phyloP scores from a whole-genome alignment of 2,888 invertebrate species.

The Cepaea hortensis region DNA sequence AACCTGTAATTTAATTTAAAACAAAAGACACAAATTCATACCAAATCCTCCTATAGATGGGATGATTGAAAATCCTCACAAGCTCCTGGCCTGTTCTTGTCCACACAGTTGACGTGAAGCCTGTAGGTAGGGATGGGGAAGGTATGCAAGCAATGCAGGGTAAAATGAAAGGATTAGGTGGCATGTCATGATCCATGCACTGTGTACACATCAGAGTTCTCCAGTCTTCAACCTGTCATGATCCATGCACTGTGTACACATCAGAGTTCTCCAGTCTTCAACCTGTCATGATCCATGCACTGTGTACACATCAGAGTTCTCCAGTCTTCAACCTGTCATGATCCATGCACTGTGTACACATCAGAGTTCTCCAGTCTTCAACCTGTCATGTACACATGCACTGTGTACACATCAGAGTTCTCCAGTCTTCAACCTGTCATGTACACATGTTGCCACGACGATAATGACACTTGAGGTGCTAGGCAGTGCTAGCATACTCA shows the following conservation, averaged over 20 bases:
- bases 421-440: no score
- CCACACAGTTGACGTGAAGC: conserved; percentile 19
- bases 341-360: not conserved
- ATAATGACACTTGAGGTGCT: no score
- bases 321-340: not conserved
- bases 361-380: no score
- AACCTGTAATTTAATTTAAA: no score
- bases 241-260: not conserved
- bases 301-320: no score
- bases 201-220: no score
- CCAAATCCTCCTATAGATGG: not conserved
- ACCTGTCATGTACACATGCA: not conserved
- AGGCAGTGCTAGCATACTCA: no score
- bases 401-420: no score
- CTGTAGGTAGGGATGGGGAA: conserved; percentile 30
- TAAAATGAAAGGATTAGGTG: conserved; percentile 2
- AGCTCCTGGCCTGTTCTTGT: conserved; percentile 24
- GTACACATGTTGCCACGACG: no score
- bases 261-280: no score
- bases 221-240: no score
- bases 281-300: not conserved
- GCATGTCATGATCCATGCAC: not conserved
- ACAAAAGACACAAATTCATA: not conserved
- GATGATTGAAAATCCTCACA: not conserved
- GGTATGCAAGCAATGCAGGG: conserved; percentile 18